Evolutionary conservation across 92 coral and sea anemone genomes (phyloP), one percentile per base, ranked within the genome.

Genomic region (Hydrozoanthus gracilis): DNA sequence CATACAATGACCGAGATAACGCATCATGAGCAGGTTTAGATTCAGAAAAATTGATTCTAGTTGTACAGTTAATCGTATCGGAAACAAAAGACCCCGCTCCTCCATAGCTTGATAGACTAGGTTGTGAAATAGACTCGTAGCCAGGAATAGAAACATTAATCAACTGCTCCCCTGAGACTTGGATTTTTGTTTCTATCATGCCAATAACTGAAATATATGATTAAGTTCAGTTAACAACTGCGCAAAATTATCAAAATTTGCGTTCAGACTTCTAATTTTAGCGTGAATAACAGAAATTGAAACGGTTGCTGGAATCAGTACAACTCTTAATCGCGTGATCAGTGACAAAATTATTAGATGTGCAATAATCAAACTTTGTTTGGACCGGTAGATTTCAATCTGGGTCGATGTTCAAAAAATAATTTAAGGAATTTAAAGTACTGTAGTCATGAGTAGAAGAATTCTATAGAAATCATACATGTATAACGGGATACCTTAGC

Each of bases 321-420:
- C 86, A 84, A 54, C 64, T 78, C 65, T 60, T 51, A 83, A 68
- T 83, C 62, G 79, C 83, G 39, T 86, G 27, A 77, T 64, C 69
- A 56, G 62, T 88, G 46, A 68, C 71, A 84, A 92, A 92, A 20
- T 83, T 88, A 85, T 92, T 77, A 9, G 79, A 72, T 71, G 86
- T 62, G 62, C 84, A 90, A 58, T 92, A 87, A 51, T 90, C 75
- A 71, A 90, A 74, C 6, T 50, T 74, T 13, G 79, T 74, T 49
- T 74, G 79, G 79, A 74, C 6, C 14, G 79, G 79, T 74, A 74
- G 35, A 74, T 49, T 50, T 74, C 79, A 45, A 74, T 74, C 61
- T 51, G 79, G 79, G 79, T 49, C 79, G 44, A 49, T 74, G 12
- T 15, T 74, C 60, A 61, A 74, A 74, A 74, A 61, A 74, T 74